Base-by-base conservation (phyloP, 2,113 vertebrate species). In the Oryzias curvinotus region DNA sequence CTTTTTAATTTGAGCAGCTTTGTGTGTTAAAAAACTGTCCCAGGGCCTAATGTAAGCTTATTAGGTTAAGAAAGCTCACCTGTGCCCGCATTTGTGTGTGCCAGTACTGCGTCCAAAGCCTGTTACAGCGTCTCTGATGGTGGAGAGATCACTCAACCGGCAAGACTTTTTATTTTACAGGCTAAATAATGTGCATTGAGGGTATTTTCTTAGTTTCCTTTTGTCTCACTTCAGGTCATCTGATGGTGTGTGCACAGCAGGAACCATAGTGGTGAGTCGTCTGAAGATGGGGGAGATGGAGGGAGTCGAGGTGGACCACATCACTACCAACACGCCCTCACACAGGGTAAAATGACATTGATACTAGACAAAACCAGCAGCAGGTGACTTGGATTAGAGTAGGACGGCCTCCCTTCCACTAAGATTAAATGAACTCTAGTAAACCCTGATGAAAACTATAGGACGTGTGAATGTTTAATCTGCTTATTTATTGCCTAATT, bases 281-380 rank as follows among this genome's bases (percentile, higher is more conserved):
- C 75, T 98, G 91, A 98, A 92, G 91, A 98, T 98, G 96, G 94
- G 96, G 57, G 95, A 99, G 89, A 94, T 93, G 44, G 94, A 98
- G 76, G 95, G 96, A 65, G 94, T 90, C 1, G 93, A 95, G 62
- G 70, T 93, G 0, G 94, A 95, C 78, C 93, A 95, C 82, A 91
- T 94, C 77, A 84, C 92, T 28, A 86, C 93, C 69, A 95, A 97
- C 41, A 63, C 73, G 52, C 70, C 85, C 2, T 77, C 78, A 15
- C 85, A 87, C 58, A 87, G 85, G 82, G 85, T 90, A 84, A 69
- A 54, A 7, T 3, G 59, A 16, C 62, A 15, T 57, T 13, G 25
- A 28, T 25, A 23, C 5, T 28, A 49, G 47, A 36, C 57, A 74
- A 44, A 68, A 80, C 28, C 15, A 57, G 12, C 66, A 79, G 25